Evolutionary conservation across 2,797 vertebrate species (phyloP), one percentile per base, ranked within the genome.

Genomic region (Silurus lanzhouensis): DNA sequence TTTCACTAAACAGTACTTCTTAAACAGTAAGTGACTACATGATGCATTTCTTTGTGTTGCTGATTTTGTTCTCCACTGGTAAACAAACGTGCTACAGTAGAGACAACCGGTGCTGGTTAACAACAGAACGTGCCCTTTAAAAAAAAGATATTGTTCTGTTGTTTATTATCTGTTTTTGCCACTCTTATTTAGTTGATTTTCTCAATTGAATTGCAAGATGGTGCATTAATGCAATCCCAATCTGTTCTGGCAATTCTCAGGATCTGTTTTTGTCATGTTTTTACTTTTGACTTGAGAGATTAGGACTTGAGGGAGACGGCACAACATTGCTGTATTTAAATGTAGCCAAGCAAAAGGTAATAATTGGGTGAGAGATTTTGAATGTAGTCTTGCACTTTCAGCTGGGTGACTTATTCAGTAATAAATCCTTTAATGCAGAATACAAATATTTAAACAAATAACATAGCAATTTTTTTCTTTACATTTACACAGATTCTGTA

Each of bases 21-120:
- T 92, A 84, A 84, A 89, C 93, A 93, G 96, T 96, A 94, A 96
- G 95, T 93, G 71, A 86, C 88, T 90, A 74, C 80, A 81, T 87
- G 12, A 75, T 90, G 87, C 52, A 88, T 86, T 82, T 38, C 15
- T 71, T 80, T 83, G 82, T 64, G 55, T 83, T 86, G 61, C 66
- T 48, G 82, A 64, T 78, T 78, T 67, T 63, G 25, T 76, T 22
- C 48, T 67, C n/a, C n/a, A 19, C 61, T 27, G 3, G 48, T 66
- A 52, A 17, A 79, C 5, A 20, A 31, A 31, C 20, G 17, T 77
- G 55, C 12, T 19, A 78, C 76, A 22, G 19, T 3, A 58, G 27
- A 77, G n/a, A 44, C 31, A 44, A 44, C 58, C 13, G 27, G 3
- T 60, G 17, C 17, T 57, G n/a, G 9, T 76, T 31, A 38, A 38